These are phyloP conservation scores for Phalacrocorax carbo DNA, from an alignment of 2,113 vertebrate genomes.

Conservation along the genomic window DNA sequence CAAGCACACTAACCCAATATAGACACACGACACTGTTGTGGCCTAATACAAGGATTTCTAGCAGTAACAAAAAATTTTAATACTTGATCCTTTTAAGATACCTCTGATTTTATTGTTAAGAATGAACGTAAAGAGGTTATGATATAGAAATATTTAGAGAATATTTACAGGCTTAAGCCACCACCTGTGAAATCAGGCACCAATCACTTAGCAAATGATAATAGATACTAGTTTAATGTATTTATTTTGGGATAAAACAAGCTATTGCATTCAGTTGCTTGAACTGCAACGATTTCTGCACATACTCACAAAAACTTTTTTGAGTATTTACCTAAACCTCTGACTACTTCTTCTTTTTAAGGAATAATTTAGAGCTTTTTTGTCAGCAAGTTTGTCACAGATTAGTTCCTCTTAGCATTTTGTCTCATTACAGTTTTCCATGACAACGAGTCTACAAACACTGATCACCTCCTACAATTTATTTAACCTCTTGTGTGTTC, in stretches of 20 bases:
- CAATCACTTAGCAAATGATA: background rate
- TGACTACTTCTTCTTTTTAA: background rate
- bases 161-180: background rate
- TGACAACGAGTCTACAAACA: background rate
- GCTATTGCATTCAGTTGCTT: background rate
- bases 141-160: background rate
- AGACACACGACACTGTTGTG: background rate
- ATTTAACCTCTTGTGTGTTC: background rate
- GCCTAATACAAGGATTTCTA: background rate
- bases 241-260: background rate
- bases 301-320: background rate
- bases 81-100: background rate
- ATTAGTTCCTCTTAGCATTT: background rate
- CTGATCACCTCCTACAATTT: background rate
- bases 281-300: background rate
- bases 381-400: background rate
- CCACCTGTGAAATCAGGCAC: background rate
- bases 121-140: background rate
- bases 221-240: background rate
- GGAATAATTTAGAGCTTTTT: background rate
- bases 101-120: background rate
- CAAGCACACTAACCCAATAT: background rate
- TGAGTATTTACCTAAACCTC: background rate
- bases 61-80: background rate
- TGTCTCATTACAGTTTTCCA: background rate